Base-by-base conservation (phyloP, 2,797 vertebrate genomes). In the Numenius phaeopus region DNA sequence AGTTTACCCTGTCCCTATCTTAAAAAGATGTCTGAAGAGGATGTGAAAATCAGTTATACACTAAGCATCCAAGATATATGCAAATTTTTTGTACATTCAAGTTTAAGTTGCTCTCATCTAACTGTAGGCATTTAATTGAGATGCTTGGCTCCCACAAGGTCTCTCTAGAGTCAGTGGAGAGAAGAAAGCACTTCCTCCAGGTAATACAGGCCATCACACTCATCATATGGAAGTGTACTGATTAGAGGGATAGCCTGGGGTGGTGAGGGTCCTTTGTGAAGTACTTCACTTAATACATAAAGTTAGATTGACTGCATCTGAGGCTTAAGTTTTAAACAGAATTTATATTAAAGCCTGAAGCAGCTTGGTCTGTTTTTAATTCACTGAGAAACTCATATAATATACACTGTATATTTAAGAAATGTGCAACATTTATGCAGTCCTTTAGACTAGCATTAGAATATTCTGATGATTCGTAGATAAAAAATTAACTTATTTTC, bases 281-380 rank as follows among this genome's bases (percentile, higher is more conserved):
- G 64, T 87, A 80, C 42, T 87, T 90, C 67, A 86, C 42, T 77
- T 95, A 39, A 26, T 80, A 70, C 21, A 55, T 77, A 32, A 85
- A 69, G 64, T 89, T 94, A 73, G 67, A 80, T 22, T 76, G 46
- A 79, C 62, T 82, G 3, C 58, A 66, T 80, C 78, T 27, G 4
- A 77, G 39, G 9, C 24, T 95, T 73, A 73, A 80, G 59, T 66
- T 89, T 91, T 83, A 66, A 87, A 79, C 5, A 82, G 52, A 92
- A 78, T 92, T 91, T 92, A 52, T 77, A 71, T 64, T 75, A 93
- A 94, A 87, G 71, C 66, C 84, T 85, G 47, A 94, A 96, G 81
- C 52, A 82, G 5, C 44, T 66, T 59, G 21, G 27, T 59, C 30
- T 80, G 39, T 24, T 92, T 78, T 70, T 89, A 82, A 83, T 73